Evolutionary conservation across 2,113 vertebrate species (phyloP).

Genomic region (Hyperopisus bebe): DNA sequence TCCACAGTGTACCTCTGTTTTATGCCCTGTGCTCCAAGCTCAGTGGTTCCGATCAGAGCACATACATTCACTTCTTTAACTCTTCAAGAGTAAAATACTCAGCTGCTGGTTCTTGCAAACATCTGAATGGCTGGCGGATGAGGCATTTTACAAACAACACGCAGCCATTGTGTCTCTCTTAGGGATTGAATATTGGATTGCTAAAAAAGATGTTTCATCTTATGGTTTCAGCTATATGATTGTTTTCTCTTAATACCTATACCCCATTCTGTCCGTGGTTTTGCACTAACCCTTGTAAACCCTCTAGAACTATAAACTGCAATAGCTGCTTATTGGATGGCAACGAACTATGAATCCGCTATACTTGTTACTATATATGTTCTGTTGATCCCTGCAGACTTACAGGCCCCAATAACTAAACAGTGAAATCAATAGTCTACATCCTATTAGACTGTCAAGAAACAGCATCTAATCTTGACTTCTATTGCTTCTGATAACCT

Average conservation of each 20-base stretch:
- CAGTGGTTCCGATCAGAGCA: neutral
- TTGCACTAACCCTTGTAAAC: conserved; percentile 47
- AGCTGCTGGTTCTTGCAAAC: neutral
- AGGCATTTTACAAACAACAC: neutral
- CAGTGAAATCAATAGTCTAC: neutral
- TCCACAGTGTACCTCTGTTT: neutral
- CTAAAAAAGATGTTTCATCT: conserved; percentile 10
- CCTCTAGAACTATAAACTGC: conserved; percentile 45
- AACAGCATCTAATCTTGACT: neutral
- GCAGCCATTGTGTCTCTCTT: conserved; percentile 8
- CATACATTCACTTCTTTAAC: neutral
- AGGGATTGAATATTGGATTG: neutral
- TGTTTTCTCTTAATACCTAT: conserved; percentile 36
- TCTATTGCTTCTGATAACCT: neutral
- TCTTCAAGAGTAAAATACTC: neutral
- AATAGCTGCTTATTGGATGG: conserved; percentile 10
- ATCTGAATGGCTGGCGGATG: neutral
- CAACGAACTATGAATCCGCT: neutral
- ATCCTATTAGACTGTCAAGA: neutral
- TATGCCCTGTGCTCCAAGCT: neutral
- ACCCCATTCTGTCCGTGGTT: conserved; percentile 48
- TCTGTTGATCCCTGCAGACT: neutral
- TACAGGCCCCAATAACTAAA: neutral
- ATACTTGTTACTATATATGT: neutral
- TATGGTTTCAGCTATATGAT: conserved; percentile 43